Evolutionary conservation across 2,113 vertebrate genomes (phyloP).

Genomic region (Stercorarius parasiticus): DNA sequence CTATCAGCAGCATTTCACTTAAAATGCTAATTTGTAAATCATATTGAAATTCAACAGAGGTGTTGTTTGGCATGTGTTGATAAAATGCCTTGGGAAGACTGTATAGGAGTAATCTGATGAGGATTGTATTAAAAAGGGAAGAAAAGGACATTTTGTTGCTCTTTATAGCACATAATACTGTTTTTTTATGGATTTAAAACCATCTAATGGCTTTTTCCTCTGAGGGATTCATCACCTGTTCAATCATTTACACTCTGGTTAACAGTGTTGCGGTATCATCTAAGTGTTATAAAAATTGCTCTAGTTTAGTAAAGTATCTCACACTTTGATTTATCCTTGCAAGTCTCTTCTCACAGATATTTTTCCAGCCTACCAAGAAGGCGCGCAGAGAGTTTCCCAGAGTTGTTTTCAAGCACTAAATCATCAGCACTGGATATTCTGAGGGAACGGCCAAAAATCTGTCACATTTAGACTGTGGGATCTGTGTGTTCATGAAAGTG

Average conservation of each 20-base stretch:
- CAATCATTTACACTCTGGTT: conserved; percentile 65
- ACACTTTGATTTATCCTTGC: conserved; percentile 61
- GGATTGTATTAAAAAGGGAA: not conserved
- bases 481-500: conserved; percentile 9
- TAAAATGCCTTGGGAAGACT: conserved; percentile 10
- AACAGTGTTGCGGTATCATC: conserved; percentile 51
- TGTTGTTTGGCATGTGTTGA: not conserved
- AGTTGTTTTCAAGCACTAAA: conserved; percentile 11
- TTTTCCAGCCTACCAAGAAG: not conserved
- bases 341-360: conserved; percentile 16
- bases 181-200: conserved; percentile 50
- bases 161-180: conserved; percentile 40
- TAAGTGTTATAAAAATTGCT: conserved; percentile 64
- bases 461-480: conserved; percentile 11
- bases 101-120: not conserved
- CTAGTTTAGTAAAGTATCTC: conserved; percentile 53
- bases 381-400: not conserved
- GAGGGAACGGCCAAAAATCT: not conserved
- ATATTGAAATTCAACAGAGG: not conserved
- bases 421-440: not conserved
- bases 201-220: conserved; percentile 52
- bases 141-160: conserved; percentile 41
- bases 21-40: not conserved
- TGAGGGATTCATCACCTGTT: conserved; percentile 63
- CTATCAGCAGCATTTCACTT: not conserved